Evolutionary conservation across 2,888 invertebrate genomes (phyloP), one percentile per base, ranked within the genome.

Genomic region (Dascillus cervinus): DNA sequence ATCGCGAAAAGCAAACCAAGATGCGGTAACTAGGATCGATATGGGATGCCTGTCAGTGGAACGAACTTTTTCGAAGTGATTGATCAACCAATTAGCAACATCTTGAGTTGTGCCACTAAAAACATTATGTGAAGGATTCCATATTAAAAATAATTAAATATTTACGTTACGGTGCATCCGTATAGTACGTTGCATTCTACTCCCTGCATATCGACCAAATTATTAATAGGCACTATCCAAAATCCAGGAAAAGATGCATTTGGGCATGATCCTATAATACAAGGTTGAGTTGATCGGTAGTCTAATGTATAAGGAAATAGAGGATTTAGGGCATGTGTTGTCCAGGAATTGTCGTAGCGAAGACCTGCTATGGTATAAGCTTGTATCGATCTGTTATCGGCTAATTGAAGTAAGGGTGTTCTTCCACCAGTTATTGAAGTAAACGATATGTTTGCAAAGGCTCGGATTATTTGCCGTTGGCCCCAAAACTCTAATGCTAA

Each of bases 241-340:
- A 73, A 56, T 0, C 76, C 76, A 4, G 74, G 71, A 46, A 71
- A 66, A 0, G 73, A 62, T 1, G 71, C 69, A 2, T 57, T 62
- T 1, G 79, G 79, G 50, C 80, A 81, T 0, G 69, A 67, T 1
- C 62, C 65, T 6, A 73, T 64, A 3, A 59, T 47, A 34, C 79
- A 79, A 34, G 73, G 72, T 53, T 78, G 74, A 9, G 41, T 66
- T 1, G 71, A 69, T 1, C 55, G 53, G 43, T 72, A 77, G 49
- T 83, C 75, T 31, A 81, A 54, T 1, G 80, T 81, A 56, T 82
- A 83, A 0, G 83, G 83, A 73, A 77, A 82, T 1, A 77, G 53
- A 10, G 70, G 71, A 14, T 69, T 69, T 30, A 64, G 43, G 1
- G 43, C 43, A 11, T 60, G 56, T 0, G 77, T 72, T 0, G 76